Percentiles rank a stretch among this genome's conserved stretches.
phyloP scores from a whole-genome alignment of 2,888 invertebrate genomes.

The Leptopilina syphax region DNA sequence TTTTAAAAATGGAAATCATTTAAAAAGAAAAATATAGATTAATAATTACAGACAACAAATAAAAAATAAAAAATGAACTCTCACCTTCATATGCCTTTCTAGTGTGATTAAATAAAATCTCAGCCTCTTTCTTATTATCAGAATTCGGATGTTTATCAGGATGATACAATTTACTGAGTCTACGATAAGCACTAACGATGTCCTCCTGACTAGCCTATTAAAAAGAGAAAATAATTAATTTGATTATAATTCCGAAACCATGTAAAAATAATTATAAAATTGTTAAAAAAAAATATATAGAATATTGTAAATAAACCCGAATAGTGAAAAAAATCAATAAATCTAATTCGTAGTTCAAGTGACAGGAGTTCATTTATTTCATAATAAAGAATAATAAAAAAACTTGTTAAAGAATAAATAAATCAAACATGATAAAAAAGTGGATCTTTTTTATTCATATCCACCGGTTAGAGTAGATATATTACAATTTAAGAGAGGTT shows the following conservation, averaged over 20 bases:
- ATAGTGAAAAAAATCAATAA: not conserved
- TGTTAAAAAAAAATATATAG: constrained; percentile 20
- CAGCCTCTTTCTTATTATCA: constrained; percentile 91
- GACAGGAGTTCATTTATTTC: not conserved
- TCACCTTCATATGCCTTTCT: constrained; percentile 95
- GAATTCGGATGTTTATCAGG: constrained; percentile 97
- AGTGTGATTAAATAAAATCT: constrained; percentile 93
- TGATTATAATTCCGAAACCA: no score
- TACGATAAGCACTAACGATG: constrained; percentile 94
- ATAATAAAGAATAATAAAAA: not conserved
- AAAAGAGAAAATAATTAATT: no score
- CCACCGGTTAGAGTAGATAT: constrained; percentile 24
- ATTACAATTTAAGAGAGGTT: constrained; percentile 46
- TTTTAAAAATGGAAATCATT: no score
- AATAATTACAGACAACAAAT: no score
- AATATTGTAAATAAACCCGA: not conserved
- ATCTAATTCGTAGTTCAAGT: not conserved
- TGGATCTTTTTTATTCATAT: not conserved
- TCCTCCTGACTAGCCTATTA: constrained; percentile 93
- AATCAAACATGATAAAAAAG: not conserved
- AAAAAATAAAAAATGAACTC: no score
- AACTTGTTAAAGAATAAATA: not conserved
- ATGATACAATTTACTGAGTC: constrained; percentile 95
- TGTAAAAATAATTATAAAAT: no score
- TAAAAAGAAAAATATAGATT: no score